A percentile compares a stretch with the other conserved stretches of the same genome.
Conservation (phyloP, 2,797 vertebrate species). For the Botia almorhae region DNA sequence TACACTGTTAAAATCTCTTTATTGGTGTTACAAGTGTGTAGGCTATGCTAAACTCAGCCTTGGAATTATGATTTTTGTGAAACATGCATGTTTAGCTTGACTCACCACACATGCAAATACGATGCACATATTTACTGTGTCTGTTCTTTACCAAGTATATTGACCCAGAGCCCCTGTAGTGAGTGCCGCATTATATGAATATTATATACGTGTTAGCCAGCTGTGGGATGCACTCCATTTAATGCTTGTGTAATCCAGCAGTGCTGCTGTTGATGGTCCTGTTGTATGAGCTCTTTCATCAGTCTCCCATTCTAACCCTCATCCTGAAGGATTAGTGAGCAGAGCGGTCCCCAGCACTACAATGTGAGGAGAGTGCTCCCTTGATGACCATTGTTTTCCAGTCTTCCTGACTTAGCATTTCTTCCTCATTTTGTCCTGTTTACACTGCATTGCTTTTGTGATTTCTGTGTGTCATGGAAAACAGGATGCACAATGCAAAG, state of each 20-base stretch:
- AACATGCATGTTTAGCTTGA: neutral
- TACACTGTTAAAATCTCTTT: neutral
- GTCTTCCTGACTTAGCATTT: neutral
- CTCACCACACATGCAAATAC: neutral
- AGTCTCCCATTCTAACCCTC: neutral
- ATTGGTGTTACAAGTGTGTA: neutral
- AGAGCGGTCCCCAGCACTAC: neutral
- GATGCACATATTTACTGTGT: neutral
- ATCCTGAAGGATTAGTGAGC: constrained; percentile 18
- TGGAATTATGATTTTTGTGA: neutral
- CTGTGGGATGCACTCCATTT: constrained; percentile 50
- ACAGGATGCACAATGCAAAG: neutral
- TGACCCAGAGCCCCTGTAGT: neutral
- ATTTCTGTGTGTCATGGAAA: neutral
- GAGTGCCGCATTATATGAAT: constrained; percentile 7
- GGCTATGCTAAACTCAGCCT: neutral
- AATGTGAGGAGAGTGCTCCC: neutral
- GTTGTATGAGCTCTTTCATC: constrained; percentile 12
- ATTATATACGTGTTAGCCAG: constrained; percentile 40
- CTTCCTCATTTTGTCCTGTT: neutral
- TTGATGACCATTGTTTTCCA: neutral
- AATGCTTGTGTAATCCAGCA: constrained; percentile 54
- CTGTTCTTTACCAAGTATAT: neutral
- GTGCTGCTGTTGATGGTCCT: constrained; percentile 12
- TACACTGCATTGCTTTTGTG: neutral